These are phyloP conservation scores for Choloepus hoffmanni DNA, from an alignment of 2,113 vertebrate genomes.

Conservation along the genomic window DNA sequence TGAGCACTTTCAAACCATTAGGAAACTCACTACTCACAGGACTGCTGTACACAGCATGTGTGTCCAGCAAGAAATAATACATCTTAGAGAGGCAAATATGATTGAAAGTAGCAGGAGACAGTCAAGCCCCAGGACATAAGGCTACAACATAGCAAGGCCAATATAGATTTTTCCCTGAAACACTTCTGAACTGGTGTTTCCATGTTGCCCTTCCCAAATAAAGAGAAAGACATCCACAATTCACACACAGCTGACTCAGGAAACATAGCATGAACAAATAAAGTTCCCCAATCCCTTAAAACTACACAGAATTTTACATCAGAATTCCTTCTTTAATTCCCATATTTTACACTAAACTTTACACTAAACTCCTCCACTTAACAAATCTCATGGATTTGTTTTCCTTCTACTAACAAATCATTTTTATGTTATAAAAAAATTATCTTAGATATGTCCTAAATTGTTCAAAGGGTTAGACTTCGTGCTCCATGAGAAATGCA, in stretches of 20 bases:
- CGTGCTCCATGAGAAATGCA: not conserved
- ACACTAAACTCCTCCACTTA: not conserved
- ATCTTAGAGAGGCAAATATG: not conserved
- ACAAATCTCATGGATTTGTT: not conserved
- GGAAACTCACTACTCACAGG: not conserved
- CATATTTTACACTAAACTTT: not conserved
- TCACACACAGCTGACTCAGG: not conserved
- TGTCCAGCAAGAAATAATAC: not conserved
- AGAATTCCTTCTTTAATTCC: not conserved
- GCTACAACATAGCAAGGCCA: not conserved
- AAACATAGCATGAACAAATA: not conserved
- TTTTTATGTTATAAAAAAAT: not conserved
- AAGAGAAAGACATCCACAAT: not conserved
- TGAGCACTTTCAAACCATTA: not conserved
- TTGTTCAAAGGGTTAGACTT: not conserved
- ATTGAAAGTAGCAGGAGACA: not conserved
- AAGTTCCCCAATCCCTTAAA: not conserved
- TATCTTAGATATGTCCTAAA: not conserved
- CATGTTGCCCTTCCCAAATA: not conserved
- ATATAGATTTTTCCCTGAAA: not conserved
- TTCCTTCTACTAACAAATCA: not conserved
- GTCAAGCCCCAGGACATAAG: not conserved
- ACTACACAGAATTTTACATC: not conserved
- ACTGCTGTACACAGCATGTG: not conserved
- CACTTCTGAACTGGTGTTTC: not conserved